These are phyloP conservation scores for Apamea epomidion DNA, from an alignment of 2,888 invertebrate species.

Conservation along the genomic window DNA sequence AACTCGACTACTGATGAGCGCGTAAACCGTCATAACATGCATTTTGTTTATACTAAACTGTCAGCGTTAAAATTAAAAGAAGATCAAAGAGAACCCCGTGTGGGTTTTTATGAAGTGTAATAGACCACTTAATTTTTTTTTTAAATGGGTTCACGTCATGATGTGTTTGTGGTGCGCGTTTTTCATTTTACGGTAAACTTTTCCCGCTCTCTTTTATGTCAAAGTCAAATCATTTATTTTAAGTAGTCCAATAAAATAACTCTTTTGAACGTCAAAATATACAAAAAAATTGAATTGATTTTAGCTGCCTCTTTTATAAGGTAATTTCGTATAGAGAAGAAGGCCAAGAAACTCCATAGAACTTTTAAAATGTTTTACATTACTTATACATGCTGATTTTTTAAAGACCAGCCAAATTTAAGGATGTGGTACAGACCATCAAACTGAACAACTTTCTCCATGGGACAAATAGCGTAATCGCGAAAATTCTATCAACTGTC, in stretches of 20 bases:
- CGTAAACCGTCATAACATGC: background rate
- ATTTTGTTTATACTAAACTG: background rate
- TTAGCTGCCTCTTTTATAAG: background rate
- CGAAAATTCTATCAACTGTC: too few relatives aligned
- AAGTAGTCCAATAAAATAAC: background rate
- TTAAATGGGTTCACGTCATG: background rate
- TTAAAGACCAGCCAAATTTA: too few relatives aligned
- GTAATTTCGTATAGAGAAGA: background rate
- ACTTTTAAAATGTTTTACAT: background rate
- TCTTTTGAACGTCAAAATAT: background rate
- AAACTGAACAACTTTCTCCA: too few relatives aligned
- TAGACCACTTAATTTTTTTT: background rate
- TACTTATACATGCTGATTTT: too few relatives aligned
- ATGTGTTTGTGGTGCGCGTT: background rate
- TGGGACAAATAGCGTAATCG: too few relatives aligned
- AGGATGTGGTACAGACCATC: too few relatives aligned
- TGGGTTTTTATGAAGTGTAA: background rate
- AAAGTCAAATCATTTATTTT: background rate
- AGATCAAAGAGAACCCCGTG: background rate
- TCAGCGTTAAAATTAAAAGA: background rate
- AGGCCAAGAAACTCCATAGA: background rate
- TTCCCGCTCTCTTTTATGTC: background rate
- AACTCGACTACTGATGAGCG: background rate
- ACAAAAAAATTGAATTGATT: background rate
- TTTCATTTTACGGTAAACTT: background rate